Conservation (phyloP, 92 coral and sea anemone species). For the Zoanthus sociatus region DNA sequence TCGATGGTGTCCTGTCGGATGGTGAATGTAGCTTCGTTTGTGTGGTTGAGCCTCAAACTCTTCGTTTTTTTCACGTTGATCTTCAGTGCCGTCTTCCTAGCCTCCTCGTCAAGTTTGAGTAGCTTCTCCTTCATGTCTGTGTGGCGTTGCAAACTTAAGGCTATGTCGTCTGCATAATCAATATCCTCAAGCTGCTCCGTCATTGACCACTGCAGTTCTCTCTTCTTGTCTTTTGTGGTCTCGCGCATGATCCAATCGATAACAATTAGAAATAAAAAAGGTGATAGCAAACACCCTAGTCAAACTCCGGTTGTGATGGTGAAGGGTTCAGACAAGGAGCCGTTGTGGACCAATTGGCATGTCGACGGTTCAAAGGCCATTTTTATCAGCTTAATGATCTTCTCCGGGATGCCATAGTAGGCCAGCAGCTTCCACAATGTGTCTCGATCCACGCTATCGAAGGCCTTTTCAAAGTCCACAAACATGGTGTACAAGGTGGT, state of each 20-base stretch:
- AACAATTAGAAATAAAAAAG: background rate
- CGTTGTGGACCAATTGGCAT: constrained; percentile 14
- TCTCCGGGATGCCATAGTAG: no score
- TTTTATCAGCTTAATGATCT: constrained; percentile 3
- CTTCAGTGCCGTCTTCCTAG: constrained; percentile 24
- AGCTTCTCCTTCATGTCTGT: constrained; percentile 35
- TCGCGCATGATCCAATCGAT: constrained; percentile 9
- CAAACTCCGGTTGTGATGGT: constrained; percentile 19
- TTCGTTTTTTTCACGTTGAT: constrained; percentile 6
- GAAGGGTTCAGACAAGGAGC: constrained; percentile 20
- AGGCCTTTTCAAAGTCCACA: no score
- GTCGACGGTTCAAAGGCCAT: constrained; percentile 11
- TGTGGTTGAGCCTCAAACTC: constrained; percentile 21
- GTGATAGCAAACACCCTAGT: constrained; percentile 21
- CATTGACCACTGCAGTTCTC: background rate
- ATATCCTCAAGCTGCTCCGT: background rate
- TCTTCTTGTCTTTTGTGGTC: constrained; percentile 17
- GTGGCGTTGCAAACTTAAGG: constrained; percentile 25
- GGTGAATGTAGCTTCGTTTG: constrained; percentile 29
- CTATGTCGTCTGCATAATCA: constrained; percentile 11
- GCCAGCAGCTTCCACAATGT: no score
- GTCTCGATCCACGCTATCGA: no score
- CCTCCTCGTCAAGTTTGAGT: constrained; percentile 23
- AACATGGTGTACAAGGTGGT: no score
- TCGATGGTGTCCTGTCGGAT: constrained; percentile 20